phyloP scores from a whole-genome alignment of 2,888 invertebrate genomes.

The Drosophila mimetica region DNA sequence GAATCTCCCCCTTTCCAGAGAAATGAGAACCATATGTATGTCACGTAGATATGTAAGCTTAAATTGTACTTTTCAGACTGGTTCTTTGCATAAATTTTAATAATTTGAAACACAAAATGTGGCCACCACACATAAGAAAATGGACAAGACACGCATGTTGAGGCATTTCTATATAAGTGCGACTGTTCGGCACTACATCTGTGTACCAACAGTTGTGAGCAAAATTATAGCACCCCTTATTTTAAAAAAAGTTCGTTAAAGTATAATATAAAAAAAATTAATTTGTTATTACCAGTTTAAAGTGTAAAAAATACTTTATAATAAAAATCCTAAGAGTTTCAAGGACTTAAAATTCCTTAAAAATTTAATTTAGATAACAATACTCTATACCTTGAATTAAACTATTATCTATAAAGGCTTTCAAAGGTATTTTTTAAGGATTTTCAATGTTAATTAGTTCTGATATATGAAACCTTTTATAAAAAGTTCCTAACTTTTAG shows the following conservation, averaged over 20 bases:
- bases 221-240: neutral
- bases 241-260: neutral
- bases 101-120: slow-evolving; percentile 54
- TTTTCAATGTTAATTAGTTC: too few relatives aligned
- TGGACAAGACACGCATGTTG: slow-evolving; percentile 9
- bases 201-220: slow-evolving; percentile 2
- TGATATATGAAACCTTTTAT: neutral
- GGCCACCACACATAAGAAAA: slow-evolving; percentile 38
- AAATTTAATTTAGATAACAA: too few relatives aligned
- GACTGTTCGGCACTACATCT: slow-evolving; percentile 2
- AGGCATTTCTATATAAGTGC: neutral
- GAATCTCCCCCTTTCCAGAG: too few relatives aligned
- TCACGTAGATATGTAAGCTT: neutral
- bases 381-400: too few relatives aligned
- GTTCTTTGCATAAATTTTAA: slow-evolving; percentile 63
- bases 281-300: too few relatives aligned
- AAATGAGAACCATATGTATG: slow-evolving; percentile 4
- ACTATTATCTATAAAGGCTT: too few relatives aligned
- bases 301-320: too few relatives aligned
- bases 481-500: too few relatives aligned
- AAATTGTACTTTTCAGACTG: slow-evolving; percentile 22
- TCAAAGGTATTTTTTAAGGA: too few relatives aligned
- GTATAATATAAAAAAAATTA: too few relatives aligned
- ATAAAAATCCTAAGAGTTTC: too few relatives aligned
- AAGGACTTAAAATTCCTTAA: too few relatives aligned